Evolutionary conservation across 2,113 vertebrate species (phyloP).

Genomic region (Dicentrarchus labrax): DNA sequence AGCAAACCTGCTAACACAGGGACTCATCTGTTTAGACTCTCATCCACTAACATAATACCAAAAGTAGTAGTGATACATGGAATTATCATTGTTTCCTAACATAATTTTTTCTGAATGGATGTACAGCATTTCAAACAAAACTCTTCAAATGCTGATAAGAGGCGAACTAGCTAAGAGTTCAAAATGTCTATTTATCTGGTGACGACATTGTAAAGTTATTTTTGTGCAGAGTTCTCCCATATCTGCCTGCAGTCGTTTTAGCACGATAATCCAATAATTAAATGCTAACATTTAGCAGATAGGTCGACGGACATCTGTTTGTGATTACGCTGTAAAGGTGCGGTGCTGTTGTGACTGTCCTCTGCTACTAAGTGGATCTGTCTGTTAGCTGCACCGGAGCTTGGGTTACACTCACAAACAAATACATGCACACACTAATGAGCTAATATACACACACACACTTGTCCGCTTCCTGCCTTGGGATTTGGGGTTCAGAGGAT

Average conservation of each 20-base stretch:
- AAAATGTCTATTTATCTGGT: conserved; percentile 10
- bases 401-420: conserved; percentile 62
- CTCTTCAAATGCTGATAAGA: neutral
- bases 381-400: conserved; percentile 62
- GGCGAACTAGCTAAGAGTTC: neutral
- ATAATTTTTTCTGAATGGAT: neutral
- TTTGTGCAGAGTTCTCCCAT: conserved; percentile 21
- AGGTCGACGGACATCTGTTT: conserved; percentile 65
- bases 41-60: neutral
- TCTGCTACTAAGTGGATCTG: conserved; percentile 67
- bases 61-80: neutral
- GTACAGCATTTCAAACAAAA: neutral
- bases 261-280: neutral
- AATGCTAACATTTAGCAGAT: neutral
- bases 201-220: neutral
- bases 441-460: conserved; percentile 54
- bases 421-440: conserved; percentile 67
- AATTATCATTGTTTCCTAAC: neutral
- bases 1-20: neutral
- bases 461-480: conserved; percentile 74
- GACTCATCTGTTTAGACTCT: neutral
- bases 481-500: conserved; percentile 68
- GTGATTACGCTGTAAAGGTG: conserved; percentile 50
- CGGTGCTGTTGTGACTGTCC: conserved; percentile 72
- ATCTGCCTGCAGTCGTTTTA: neutral